Conservation (phyloP, 2,888 invertebrate species). For the Eristalinus sepulchralis region DNA sequence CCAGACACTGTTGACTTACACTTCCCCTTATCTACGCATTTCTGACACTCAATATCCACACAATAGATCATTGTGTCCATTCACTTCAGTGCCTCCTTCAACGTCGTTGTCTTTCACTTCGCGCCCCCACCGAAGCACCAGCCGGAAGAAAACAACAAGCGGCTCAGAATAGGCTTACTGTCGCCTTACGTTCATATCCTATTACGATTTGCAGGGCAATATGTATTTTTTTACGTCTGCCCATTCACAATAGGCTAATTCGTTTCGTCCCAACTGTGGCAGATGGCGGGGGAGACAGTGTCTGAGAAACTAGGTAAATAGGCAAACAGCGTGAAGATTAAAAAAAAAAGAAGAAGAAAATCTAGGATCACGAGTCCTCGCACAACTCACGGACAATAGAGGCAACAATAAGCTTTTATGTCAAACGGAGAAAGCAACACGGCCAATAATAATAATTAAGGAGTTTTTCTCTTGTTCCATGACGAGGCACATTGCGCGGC, state of each 20-base stretch:
- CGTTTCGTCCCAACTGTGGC: constrained; percentile 6
- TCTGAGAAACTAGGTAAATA: background rate
- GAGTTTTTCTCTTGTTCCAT: constrained; percentile 13
- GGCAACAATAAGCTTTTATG: constrained; percentile 60
- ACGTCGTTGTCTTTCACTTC: background rate
- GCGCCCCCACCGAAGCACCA: background rate
- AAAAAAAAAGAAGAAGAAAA: background rate
- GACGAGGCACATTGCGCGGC: background rate
- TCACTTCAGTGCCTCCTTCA: background rate
- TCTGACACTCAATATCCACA: background rate
- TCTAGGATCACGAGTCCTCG: constrained; percentile 41
- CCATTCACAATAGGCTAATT: constrained; percentile 53
- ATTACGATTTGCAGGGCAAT: constrained; percentile 38
- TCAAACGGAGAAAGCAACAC: constrained; percentile 39
- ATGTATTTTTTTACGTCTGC: constrained; percentile 17
- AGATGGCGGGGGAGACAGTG: background rate
- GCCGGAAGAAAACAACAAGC: constrained; percentile 36
- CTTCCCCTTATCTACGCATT: background rate
- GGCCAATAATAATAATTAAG: constrained; percentile 60
- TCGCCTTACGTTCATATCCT: constrained; percentile 37
- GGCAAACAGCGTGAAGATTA: constrained; percentile 11
- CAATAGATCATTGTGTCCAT: background rate
- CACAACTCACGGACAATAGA: constrained; percentile 41
- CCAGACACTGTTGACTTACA: background rate
- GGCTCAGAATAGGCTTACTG: constrained; percentile 48